Evolutionary conservation across 2,797 vertebrate genomes (phyloP).

Genomic region (Choloepus didactylus): DNA sequence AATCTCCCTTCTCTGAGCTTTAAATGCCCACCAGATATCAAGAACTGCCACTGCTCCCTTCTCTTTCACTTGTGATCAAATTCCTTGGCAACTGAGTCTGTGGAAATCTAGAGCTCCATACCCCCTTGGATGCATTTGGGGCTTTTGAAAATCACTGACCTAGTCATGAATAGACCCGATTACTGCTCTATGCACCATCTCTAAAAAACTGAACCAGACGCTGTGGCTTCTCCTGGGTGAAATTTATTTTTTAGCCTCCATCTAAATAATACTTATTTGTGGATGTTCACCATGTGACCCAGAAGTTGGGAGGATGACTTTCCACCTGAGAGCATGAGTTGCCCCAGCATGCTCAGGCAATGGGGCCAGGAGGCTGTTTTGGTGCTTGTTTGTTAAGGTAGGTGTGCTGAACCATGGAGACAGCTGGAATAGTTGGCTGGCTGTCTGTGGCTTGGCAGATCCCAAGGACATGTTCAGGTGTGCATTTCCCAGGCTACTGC

Average conservation of each 20-base stretch:
- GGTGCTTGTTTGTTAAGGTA: neutral
- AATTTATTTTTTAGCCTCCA: neutral
- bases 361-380: neutral
- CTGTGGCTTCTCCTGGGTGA: neutral
- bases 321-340: neutral
- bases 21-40: neutral
- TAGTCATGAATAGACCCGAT: neutral
- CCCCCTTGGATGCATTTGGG: neutral
- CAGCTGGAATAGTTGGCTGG: constrained; percentile 52
- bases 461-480: constrained; percentile 30
- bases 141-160: neutral
- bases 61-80: neutral
- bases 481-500: neutral
- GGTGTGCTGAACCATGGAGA: neutral
- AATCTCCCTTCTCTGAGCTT: neutral
- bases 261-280: neutral
- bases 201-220: neutral
- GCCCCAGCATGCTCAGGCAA: neutral
- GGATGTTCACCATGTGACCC: neutral
- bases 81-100: neutral
- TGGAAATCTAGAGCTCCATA: neutral
- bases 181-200: neutral
- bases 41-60: neutral
- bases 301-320: neutral
- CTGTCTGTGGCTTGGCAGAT: constrained; percentile 20